Evolutionary conservation across 2,888 invertebrate species (phyloP).

Genomic region (Bugula neritina): DNA sequence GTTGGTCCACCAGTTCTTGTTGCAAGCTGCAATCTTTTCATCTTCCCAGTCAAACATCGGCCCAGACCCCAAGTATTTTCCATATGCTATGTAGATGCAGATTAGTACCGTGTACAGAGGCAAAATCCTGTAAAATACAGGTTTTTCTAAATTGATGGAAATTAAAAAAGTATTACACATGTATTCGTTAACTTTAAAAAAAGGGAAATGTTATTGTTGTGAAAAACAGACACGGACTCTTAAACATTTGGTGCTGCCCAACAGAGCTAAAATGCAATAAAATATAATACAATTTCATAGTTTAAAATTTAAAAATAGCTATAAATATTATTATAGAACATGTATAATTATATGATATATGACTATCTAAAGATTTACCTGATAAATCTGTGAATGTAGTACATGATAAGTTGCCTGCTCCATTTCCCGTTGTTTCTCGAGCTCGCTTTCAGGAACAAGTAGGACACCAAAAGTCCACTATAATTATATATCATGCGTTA

Average conservation of each 20-base stretch:
- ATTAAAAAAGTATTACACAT: no score
- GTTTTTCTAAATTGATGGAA: no score
- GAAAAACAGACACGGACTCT: no score
- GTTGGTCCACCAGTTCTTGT: constrained; percentile 27
- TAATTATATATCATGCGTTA: no score
- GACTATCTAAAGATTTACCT: background rate
- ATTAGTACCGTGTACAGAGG: constrained; percentile 20
- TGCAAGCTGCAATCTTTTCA: background rate
- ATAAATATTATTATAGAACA: no score
- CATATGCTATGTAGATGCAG: constrained; percentile 1
- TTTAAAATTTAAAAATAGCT: no score
- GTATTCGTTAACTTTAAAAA: no score
- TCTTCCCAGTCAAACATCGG: constrained; percentile 26
- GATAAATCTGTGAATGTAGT: constrained; percentile 11
- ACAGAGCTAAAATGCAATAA: no score
- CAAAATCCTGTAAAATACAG: background rate
- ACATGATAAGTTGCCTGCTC: background rate
- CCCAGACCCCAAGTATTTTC: constrained; percentile 21
- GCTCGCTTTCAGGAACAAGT: constrained; percentile 17
- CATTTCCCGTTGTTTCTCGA: constrained; percentile 7
- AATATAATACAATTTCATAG: no score
- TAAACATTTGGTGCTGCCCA: no score
- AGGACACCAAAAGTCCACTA: constrained; percentile 16
- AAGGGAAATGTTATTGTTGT: no score
- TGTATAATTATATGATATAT: background rate